A percentile compares a stretch with the other conserved stretches of the same genome.
Conservation (phyloP, 2,888 invertebrate genomes). For the Eupithecia inturbata region DNA sequence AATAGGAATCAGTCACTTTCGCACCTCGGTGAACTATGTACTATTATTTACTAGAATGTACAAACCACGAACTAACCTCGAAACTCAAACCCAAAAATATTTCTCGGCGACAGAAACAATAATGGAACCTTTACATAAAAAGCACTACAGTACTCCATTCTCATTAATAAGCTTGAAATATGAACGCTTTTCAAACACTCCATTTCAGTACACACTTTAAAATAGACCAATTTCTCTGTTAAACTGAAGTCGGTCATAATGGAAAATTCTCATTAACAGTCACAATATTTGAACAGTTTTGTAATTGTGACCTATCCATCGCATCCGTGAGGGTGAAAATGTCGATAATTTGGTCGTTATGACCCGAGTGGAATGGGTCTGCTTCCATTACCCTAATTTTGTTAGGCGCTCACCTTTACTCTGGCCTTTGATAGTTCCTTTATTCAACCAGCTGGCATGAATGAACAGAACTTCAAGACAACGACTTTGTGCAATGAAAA, state of each 20-base stretch:
- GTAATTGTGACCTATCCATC: conserved; percentile 16
- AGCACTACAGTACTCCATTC: neutral
- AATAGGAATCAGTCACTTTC: no score
- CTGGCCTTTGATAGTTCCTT: conserved; percentile 9
- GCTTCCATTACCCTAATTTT: conserved; percentile 44
- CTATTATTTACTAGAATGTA: neutral
- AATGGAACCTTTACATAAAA: neutral
- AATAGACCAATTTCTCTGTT: neutral
- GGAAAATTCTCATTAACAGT: conserved; percentile 20
- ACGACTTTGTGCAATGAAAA: conserved; percentile 23
- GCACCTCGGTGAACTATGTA: no score
- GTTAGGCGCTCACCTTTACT: conserved; percentile 20
- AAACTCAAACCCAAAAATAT: neutral
- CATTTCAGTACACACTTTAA: neutral
- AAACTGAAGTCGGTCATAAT: conserved; percentile 20
- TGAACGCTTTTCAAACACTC: conserved; percentile 5
- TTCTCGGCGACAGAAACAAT: neutral
- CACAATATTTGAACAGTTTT: conserved; percentile 29
- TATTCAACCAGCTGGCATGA: conserved; percentile 9
- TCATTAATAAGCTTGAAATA: neutral
- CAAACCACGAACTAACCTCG: neutral
- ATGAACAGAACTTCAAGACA: conserved; percentile 6
- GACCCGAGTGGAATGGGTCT: conserved; percentile 38
- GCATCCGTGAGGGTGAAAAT: conserved; percentile 24
- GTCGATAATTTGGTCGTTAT: conserved; percentile 44